phyloP scores from a whole-genome alignment of 2,888 invertebrate genomes.

The Mystacides longicornis region DNA sequence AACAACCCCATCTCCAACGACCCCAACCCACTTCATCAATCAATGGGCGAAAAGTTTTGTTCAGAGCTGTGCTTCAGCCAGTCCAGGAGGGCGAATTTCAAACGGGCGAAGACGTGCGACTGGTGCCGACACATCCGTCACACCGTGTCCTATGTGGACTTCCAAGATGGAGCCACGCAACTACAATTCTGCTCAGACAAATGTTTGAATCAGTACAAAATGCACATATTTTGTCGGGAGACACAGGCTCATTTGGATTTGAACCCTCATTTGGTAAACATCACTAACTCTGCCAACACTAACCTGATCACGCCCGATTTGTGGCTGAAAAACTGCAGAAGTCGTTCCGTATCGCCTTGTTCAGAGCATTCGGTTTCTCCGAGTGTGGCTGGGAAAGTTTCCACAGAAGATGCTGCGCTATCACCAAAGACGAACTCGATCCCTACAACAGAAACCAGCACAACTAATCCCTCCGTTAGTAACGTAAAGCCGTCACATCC shows the following conservation, averaged over 20 bases:
- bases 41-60: slow-evolving; percentile 57
- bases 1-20: slow-evolving; percentile 57
- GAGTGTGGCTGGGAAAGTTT: slow-evolving; percentile 37
- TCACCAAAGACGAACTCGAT: slow-evolving; percentile 28
- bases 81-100: slow-evolving; percentile 82
- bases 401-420: slow-evolving; percentile 22
- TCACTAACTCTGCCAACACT: slow-evolving; percentile 36
- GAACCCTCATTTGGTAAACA: slow-evolving; percentile 62
- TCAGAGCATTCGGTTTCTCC: slow-evolving; percentile 52
- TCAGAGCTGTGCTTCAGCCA: slow-evolving; percentile 88
- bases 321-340: slow-evolving; percentile 78
- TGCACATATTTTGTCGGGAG: slow-evolving; percentile 93
- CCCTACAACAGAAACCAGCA: slow-evolving; percentile 29
- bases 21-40: slow-evolving; percentile 43
- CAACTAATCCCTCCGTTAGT: slow-evolving; percentile 28
- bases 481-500: slow-evolving; percentile 50
- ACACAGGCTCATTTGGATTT: slow-evolving; percentile 87
- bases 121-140: slow-evolving; percentile 89
- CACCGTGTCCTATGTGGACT: slow-evolving; percentile 86
- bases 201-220: slow-evolving; percentile 92
- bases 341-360: slow-evolving; percentile 53
- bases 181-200: slow-evolving; percentile 88
- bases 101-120: slow-evolving; percentile 86
- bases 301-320: slow-evolving; percentile 82
- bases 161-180: slow-evolving; percentile 85